A percentile compares a stretch with the other conserved stretches of the same genome.
Evolutionary conservation across 2,797 vertebrate genomes (phyloP).

Genomic region (Phoebastria nigripes): DNA sequence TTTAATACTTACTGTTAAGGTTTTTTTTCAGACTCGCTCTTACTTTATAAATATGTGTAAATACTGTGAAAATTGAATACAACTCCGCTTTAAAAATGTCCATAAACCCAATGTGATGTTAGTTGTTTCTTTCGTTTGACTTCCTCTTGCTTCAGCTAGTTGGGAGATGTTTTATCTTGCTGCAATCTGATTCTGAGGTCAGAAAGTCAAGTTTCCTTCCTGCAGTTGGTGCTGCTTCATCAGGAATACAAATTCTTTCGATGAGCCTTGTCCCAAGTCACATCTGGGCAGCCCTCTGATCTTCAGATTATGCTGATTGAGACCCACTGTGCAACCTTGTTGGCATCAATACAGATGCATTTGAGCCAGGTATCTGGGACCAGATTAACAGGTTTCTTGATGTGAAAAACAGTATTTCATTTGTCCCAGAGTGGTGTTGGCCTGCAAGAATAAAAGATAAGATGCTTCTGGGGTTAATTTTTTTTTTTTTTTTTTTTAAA

Average conservation of each 20-base stretch:
- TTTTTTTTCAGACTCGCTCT: not conserved
- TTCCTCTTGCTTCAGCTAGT: not conserved
- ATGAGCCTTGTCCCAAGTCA: not conserved
- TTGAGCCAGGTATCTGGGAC: not conserved
- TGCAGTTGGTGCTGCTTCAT: not conserved
- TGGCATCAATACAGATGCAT: not conserved
- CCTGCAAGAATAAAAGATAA: not conserved
- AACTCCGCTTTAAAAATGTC: not conserved
- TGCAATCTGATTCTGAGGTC: not conserved
- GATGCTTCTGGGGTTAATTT: not conserved
- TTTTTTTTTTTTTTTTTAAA: not conserved
- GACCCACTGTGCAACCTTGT: not conserved
- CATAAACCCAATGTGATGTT: accelerated
- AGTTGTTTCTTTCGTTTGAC: not conserved
- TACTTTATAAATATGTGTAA: not conserved
- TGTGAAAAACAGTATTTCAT: not conserved
- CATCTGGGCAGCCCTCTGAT: not conserved
- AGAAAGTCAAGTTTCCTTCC: not conserved
- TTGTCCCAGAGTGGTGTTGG: not conserved
- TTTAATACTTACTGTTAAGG: not conserved
- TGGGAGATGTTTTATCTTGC: not conserved
- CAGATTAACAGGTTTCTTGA: not conserved
- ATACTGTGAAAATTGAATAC: not conserved
- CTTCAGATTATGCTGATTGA: not conserved
- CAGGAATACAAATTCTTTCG: not conserved